phyloP scores from a whole-genome alignment of 92 coral and sea anemone genomes.

The Porites divaricata region DNA sequence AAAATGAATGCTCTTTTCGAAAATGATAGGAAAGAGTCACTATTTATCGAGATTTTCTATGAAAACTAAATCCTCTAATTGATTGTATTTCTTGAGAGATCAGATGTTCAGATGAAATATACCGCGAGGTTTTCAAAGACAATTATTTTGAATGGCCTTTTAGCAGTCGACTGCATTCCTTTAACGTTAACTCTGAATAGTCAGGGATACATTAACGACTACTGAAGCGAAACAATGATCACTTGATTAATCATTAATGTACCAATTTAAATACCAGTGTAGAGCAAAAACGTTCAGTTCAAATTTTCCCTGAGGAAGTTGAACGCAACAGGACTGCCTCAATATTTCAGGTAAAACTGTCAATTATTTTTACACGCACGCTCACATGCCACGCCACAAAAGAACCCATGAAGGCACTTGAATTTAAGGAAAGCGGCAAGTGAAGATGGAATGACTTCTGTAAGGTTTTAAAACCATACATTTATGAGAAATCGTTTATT shows the following conservation, averaged over 20 bases:
- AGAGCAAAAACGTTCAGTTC: neutral
- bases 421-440: too few species aligned
- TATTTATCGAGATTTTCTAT: too few species aligned
- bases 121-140: neutral
- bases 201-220: neutral
- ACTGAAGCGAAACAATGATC: neutral
- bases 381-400: too few species aligned
- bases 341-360: too few species aligned
- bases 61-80: neutral
- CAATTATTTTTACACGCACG: too few species aligned
- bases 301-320: neutral
- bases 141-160: neutral
- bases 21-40: neutral
- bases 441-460: too few species aligned
- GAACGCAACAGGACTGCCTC: too few species aligned
- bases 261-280: neutral
- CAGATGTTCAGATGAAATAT: neutral
- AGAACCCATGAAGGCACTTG: too few species aligned
- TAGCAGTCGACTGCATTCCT: neutral
- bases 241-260: too few species aligned
- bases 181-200: neutral
- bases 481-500: neutral
- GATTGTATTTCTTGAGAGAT: too few species aligned
- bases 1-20: neutral
- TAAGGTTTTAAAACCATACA: too few species aligned